These are phyloP conservation scores for Zaprionus obscuricornis DNA, from an alignment of 2,888 invertebrate species.

Conservation along the genomic window DNA sequence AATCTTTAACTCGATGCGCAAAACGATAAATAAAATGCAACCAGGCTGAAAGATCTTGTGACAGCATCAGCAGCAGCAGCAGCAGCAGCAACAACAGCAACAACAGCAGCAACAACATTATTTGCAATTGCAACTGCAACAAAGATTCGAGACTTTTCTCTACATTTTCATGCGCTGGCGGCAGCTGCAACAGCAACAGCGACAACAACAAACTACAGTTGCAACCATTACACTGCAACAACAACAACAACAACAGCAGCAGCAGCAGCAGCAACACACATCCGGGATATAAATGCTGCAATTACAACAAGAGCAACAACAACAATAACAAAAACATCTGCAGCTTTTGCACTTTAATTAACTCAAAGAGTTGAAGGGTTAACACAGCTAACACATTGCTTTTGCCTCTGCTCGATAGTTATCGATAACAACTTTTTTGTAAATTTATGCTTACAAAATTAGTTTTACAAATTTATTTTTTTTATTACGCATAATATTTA, in stretches of 20 bases:
- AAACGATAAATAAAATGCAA: slow-evolving; percentile 55
- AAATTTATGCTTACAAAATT: no score
- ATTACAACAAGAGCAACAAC: slow-evolving; percentile 18
- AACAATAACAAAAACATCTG: slow-evolving; percentile 8
- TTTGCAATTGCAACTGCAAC: slow-evolving; percentile 1
- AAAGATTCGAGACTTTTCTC: slow-evolving; percentile 11
- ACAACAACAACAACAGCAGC: slow-evolving; percentile 18
- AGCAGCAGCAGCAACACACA: slow-evolving; percentile 36
- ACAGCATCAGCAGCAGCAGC: slow-evolving; percentile 28
- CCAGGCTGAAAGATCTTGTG: slow-evolving; percentile 45
- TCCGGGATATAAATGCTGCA: slow-evolving; percentile 44
- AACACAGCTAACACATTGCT: no score
- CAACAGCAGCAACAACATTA: slow-evolving; percentile 14
- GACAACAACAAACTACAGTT: slow-evolving; percentile 22
- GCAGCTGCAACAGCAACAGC: slow-evolving; percentile 13
- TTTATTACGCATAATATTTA: no score
- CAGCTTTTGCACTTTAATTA: slow-evolving; percentile 28
- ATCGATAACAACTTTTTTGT: no score
- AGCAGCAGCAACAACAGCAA: slow-evolving; percentile 16
- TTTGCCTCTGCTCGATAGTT: no score
- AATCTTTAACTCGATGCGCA: slow-evolving; percentile 21
- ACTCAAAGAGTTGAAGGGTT: no score
- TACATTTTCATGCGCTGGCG: neutral
- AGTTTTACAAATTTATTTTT: no score
- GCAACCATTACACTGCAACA: slow-evolving; percentile 32